Conservation (phyloP, 2,888 invertebrate species). For the Apoda limacodes region DNA sequence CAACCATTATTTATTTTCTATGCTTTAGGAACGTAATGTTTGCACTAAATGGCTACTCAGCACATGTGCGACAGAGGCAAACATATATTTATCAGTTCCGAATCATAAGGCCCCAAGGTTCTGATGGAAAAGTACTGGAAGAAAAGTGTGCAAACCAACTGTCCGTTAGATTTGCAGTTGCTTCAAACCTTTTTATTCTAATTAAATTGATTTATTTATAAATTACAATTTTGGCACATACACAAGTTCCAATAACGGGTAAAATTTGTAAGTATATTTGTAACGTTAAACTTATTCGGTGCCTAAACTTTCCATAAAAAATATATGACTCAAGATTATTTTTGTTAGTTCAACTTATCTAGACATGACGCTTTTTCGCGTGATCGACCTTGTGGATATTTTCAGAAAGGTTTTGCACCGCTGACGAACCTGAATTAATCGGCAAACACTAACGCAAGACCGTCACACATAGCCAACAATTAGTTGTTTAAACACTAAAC, state of each 20-base stretch:
- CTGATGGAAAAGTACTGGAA: slow-evolving; percentile 53
- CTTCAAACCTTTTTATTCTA: slow-evolving; percentile 31
- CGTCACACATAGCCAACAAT: slow-evolving; percentile 32
- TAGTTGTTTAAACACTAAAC: slow-evolving; percentile 30
- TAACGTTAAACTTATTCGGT: too few relatives aligned
- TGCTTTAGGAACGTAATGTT: too few relatives aligned
- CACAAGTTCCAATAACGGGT: too few relatives aligned
- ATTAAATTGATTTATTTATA: slow-evolving; percentile 5
- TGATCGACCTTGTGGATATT: slow-evolving; percentile 21
- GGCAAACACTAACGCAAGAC: slow-evolving; percentile 29
- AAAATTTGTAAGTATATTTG: too few relatives aligned
- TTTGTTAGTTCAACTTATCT: too few relatives aligned
- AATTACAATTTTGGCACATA: too few relatives aligned
- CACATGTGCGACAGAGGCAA: slow-evolving; percentile 25
- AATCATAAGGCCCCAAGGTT: slow-evolving; percentile 30
- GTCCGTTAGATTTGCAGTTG: slow-evolving; percentile 24
- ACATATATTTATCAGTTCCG: slow-evolving; percentile 25
- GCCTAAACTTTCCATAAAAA: too few relatives aligned
- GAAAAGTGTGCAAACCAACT: slow-evolving; percentile 37
- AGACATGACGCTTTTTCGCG: too few relatives aligned
- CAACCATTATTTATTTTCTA: too few relatives aligned
- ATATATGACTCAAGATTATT: too few relatives aligned
- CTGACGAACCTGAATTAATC: slow-evolving; percentile 38
- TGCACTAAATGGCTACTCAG: too few relatives aligned
- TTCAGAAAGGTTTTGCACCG: slow-evolving; percentile 34